Evolutionary conservation across 2,888 invertebrate genomes (phyloP).

Genomic region (Dyspetes luteomarginatus): DNA sequence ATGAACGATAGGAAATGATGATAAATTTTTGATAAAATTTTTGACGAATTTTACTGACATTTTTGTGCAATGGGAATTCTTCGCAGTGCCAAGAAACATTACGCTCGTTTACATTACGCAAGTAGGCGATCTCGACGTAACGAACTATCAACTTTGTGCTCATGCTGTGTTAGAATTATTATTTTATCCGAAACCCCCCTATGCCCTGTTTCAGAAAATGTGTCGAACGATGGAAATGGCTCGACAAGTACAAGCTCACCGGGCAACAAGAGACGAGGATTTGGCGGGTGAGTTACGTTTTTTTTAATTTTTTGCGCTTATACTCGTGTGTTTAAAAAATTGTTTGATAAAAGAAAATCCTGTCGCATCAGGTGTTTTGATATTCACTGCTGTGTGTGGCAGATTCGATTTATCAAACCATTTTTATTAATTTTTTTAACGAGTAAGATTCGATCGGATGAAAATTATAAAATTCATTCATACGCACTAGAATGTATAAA

Average conservation of each 20-base stretch:
- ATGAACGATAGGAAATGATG: slow-evolving; percentile 1
- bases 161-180: slow-evolving; percentile 37
- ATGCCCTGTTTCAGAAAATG: slow-evolving; percentile 86
- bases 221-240: slow-evolving; percentile 86
- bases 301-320: too few species aligned
- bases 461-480: too few species aligned
- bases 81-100: slow-evolving; percentile 65
- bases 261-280: slow-evolving; percentile 93
- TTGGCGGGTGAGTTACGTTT: slow-evolving; percentile 90
- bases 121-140: slow-evolving; percentile 56
- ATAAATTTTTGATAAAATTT: background rate
- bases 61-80: slow-evolving; percentile 63
- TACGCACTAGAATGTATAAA: too few species aligned
- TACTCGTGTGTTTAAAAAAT: background rate
- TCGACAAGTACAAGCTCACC: slow-evolving; percentile 90
- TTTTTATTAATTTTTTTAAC: background rate
- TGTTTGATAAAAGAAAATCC: background rate
- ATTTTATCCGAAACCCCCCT: slow-evolving; percentile 44
- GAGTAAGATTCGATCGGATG: too few species aligned
- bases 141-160: slow-evolving; percentile 45
- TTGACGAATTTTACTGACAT: background rate
- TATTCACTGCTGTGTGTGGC: background rate
- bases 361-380: background rate
- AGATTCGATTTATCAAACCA: background rate
- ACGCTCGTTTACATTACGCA: slow-evolving; percentile 53